phyloP scores from a whole-genome alignment of 30 jellyfish, hydroid and myxozoan species.

The Aurelia aurita complex sp. Pacific region DNA sequence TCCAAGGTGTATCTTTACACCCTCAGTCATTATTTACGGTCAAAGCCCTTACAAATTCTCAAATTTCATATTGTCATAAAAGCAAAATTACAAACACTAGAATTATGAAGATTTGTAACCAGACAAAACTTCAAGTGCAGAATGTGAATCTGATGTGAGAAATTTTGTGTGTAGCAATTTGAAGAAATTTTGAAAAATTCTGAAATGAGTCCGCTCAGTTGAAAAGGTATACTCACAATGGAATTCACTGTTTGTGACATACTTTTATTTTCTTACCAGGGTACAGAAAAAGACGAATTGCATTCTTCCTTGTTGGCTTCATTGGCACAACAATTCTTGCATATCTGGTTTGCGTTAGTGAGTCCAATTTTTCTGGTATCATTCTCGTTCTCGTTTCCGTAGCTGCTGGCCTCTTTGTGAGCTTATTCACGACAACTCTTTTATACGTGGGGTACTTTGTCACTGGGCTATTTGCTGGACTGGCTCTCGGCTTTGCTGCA shows the following conservation, averaged over 20 bases:
- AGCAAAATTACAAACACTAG: too few species aligned
- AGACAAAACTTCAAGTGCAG: too few species aligned
- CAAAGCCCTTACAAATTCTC: too few species aligned
- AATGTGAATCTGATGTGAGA: too few species aligned
- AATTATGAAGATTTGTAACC: too few species aligned
- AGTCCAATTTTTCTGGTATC: constrained; percentile 67
- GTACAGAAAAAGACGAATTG: constrained; percentile 74
- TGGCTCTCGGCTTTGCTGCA: constrained; percentile 79
- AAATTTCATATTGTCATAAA: too few species aligned
- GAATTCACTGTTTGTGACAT: not conserved
- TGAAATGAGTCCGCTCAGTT: too few species aligned
- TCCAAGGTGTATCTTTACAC: too few species aligned
- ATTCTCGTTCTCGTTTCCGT: constrained; percentile 77
- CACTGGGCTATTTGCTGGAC: constrained; percentile 95
- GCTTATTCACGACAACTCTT: constrained; percentile 77
- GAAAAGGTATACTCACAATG: too few species aligned
- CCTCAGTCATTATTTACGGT: too few species aligned
- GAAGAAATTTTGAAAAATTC: too few species aligned
- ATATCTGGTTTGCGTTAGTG: constrained; percentile 74
- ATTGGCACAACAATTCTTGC: constrained; percentile 73
- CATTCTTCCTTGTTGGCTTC: constrained; percentile 84
- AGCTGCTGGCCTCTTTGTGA: constrained; percentile 90
- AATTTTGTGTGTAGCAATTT: too few species aligned
- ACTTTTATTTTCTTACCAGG: constrained; percentile 44
- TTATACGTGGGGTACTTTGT: constrained; percentile 90